Evolutionary conservation across 1,140 invertebrate genomes (phyloP), one percentile per base, ranked within the genome.

Genomic region (Drosophila yakuba): DNA sequence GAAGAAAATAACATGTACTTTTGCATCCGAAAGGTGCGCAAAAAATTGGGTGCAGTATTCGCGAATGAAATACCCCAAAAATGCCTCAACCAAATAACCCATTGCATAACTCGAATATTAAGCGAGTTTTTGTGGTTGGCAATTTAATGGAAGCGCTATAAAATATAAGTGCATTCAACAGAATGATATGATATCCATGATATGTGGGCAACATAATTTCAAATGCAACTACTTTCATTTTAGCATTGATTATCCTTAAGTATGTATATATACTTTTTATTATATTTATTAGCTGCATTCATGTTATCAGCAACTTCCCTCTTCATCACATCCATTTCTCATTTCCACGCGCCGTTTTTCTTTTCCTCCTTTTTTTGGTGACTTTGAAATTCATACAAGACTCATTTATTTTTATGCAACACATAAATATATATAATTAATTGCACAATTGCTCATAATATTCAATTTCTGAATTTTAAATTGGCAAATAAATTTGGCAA

Each of bases 381-480:
- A 32, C 36, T 15, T 58, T 41, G 23, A 14, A 32, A 60, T 41
- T 2, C 23, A 63, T 60, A 32, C 32, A 64, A 62, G 17, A 43
- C 45, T 36, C 17, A 62, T 62, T 64, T 62, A 61, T 64, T 47
- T 59, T 47, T 62, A 47, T 38, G 47, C 5, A 23, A 0, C 62
- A 36, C 43, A 62, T 64, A 64, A 64, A 64, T 69, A 68, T 25
- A 36, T 35, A 47, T 52, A 55, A 68, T 68, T 66, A 69, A 69
- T 66, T 47, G 66, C 41, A 36, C 17, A 61, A 74, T 74, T 69
- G 71, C 35, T 41, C 55, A 54, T 61, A 72, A 73, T 61, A 74
- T 74, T 74, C 56, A 74, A 74, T 72, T 72, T 72, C 38, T 73
- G 54, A 38, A 71, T 71, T 52, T 62, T 20, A 35, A 73, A 74